Percentiles rank a stretch among this genome's conserved stretches.
phyloP scores from a whole-genome alignment of 2,113 vertebrate species.

The Nestor notabilis region DNA sequence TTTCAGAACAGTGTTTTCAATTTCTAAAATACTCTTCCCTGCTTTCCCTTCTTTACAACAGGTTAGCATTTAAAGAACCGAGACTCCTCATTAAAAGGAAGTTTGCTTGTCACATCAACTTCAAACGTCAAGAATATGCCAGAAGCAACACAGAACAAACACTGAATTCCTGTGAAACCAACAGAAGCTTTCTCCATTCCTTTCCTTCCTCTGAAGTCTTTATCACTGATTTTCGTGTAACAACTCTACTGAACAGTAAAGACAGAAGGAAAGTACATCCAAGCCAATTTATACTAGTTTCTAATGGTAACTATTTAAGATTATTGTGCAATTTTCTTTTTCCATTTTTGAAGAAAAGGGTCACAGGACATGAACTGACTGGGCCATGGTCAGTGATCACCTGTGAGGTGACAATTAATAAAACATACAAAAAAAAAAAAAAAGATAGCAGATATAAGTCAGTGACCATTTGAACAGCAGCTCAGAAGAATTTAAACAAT shows the following conservation, averaged over 20 bases:
- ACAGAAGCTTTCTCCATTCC: neutral
- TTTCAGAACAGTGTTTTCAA: neutral
- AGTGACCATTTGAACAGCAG: neutral
- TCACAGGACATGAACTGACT: neutral
- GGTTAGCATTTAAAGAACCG: neutral
- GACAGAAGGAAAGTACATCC: neutral
- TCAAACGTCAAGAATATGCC: neutral
- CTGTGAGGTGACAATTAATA: neutral
- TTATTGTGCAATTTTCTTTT: neutral
- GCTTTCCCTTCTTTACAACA: neutral
- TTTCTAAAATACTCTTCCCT: neutral
- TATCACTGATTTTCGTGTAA: neutral
- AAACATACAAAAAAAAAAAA: neutral
- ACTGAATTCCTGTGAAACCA: neutral
- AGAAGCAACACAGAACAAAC: neutral
- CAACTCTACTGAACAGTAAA: neutral
- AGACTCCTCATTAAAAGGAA: neutral
- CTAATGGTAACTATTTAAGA: neutral
- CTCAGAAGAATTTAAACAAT: neutral
- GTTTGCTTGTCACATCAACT: neutral
- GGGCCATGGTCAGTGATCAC: neutral
- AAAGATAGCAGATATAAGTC: neutral
- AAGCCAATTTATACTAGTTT: neutral
- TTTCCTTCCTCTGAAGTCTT: neutral
- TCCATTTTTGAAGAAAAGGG: neutral